A percentile compares a stretch with the other conserved stretches of the same genome.
These are phyloP conservation scores for Trissolcus japonicus DNA, from an alignment of 2,888 invertebrate genomes.

Conservation along the genomic window DNA sequence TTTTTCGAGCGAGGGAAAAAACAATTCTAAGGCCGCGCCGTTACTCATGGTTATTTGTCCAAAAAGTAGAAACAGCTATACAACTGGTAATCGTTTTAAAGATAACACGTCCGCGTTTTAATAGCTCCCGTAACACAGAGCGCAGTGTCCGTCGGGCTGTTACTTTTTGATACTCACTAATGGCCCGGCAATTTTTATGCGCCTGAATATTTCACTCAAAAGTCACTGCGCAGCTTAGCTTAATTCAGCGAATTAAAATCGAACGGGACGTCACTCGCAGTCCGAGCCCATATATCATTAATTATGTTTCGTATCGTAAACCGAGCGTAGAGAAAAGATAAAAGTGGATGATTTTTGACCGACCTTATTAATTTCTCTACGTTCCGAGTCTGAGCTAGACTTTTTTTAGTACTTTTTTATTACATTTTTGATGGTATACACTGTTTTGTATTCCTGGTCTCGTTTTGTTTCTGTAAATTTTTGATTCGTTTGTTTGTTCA, in stretches of 20 bases:
- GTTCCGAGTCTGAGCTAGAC: too few species aligned
- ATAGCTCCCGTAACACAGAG: slow-evolving; percentile 10
- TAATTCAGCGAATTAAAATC: slow-evolving; percentile 27
- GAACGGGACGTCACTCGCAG: background rate
- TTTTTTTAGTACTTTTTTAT: too few species aligned
- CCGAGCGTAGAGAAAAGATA: slow-evolving; percentile 17
- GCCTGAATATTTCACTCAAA: slow-evolving; percentile 30
- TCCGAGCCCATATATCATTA: slow-evolving; percentile 19
- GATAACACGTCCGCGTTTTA: slow-evolving; percentile 26
- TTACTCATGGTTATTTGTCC: slow-evolving; percentile 23
- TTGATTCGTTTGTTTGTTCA: too few species aligned
- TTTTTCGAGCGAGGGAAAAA: slow-evolving; percentile 7
- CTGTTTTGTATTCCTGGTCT: too few species aligned
- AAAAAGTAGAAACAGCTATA: slow-evolving; percentile 24
- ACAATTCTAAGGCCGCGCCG: slow-evolving; percentile 12
- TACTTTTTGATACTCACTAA: slow-evolving; percentile 36
- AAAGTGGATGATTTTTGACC: background rate
- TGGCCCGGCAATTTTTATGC: slow-evolving; percentile 29
- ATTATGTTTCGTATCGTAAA: slow-evolving; percentile 26
- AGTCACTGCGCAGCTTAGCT: slow-evolving; percentile 11
- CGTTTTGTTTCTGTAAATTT: too few species aligned
- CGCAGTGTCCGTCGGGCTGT: slow-evolving; percentile 6
- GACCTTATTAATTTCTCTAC: too few species aligned
- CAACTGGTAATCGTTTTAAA: slow-evolving; percentile 20
- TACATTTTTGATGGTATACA: too few species aligned